Base-by-base conservation (phyloP, 2,113 vertebrate species). In the Ophiodon elongatus region DNA sequence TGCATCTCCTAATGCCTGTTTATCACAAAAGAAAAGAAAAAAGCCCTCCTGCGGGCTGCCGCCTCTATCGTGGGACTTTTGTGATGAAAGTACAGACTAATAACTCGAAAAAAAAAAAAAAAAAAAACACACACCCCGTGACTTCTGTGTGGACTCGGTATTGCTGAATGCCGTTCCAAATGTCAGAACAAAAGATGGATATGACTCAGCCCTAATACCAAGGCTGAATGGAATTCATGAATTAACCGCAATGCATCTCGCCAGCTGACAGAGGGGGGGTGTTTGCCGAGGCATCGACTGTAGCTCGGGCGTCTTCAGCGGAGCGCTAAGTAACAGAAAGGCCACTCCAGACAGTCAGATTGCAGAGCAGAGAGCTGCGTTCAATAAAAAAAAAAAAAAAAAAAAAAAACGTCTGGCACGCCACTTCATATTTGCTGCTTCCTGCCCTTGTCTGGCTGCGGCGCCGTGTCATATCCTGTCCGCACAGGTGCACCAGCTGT, bases 381-480 rank as follows among this genome's bases (percentile, higher is more conserved):
- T 91, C 83, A 88, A 87, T 89, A 71, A 9, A 39, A 39, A 39
- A 8, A 39, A 50, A 17, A 45, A 50, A 7, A 50, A 50, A 21
- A 47, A 47, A 45, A 45, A 47, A 90, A 92, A 89, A 60, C 23
- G 73, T 81, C 90, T 90, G 86, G 86, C 73, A 64, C 68, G 83
- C 89, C 88, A 86, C 78, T 83, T 80, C 79, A 83, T 69, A 89
- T 92, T 86, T 85, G 88, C 80, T 82, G 88, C 82, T 86, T 90
- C 84, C 83, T 92, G 88, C 85, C 88, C 88, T 93, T 81, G 91
- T 85, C 88, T 91, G 81, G 86, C 89, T 85, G 77, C 81, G 82
- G 43, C 63, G 71, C 77, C 66, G 63, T 92, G 91, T 93, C 91
- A 93, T 85, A 85, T 93, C 91, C 87, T 93, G 92, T 93, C 91